phyloP scores from a whole-genome alignment of 2,888 invertebrate genomes.

The Agrilus mali region DNA sequence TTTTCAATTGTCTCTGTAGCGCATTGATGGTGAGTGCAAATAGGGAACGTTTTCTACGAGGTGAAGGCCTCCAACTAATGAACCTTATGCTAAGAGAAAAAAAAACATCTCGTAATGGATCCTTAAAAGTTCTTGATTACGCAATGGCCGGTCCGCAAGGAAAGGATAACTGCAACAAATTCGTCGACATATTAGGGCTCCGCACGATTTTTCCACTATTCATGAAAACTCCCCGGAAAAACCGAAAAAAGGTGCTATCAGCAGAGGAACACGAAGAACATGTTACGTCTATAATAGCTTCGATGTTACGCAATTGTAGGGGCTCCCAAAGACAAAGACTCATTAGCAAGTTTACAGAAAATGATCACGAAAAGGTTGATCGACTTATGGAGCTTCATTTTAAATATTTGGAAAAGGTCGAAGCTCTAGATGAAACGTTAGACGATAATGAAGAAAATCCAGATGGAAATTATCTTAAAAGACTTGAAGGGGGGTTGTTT shows the following conservation, averaged over 20 bases:
- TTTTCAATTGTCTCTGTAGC: conserved; percentile 93
- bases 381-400: conserved; percentile 91
- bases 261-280: conserved; percentile 92
- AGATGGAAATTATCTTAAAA: conserved; percentile 76
- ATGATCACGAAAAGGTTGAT: conserved; percentile 97
- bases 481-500: conserved; percentile 90
- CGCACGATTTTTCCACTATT: conserved; percentile 95
- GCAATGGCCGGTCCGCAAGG: conserved; percentile 91
- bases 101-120: conserved; percentile 91
- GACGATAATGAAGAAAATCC: conserved; percentile 48
- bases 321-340: conserved; percentile 83
- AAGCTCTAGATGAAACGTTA: conserved; percentile 66
- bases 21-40: conserved; percentile 81
- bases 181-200: conserved; percentile 93
- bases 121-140: conserved; percentile 94
- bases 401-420: conserved; percentile 90
- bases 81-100: conserved; percentile 97
- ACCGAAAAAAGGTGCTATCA: conserved; percentile 63
- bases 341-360: conserved; percentile 91
- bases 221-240: conserved; percentile 94
- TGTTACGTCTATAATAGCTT: conserved; percentile 84
- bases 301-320: conserved; percentile 84
- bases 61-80: conserved; percentile 98
- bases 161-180: conserved; percentile 91
- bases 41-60: conserved; percentile 83